A percentile compares a stretch with the other conserved stretches of the same genome.
These are phyloP conservation scores for Agrypnia vestita DNA, from an alignment of 1,140 invertebrate genomes.

Conservation along the genomic window DNA sequence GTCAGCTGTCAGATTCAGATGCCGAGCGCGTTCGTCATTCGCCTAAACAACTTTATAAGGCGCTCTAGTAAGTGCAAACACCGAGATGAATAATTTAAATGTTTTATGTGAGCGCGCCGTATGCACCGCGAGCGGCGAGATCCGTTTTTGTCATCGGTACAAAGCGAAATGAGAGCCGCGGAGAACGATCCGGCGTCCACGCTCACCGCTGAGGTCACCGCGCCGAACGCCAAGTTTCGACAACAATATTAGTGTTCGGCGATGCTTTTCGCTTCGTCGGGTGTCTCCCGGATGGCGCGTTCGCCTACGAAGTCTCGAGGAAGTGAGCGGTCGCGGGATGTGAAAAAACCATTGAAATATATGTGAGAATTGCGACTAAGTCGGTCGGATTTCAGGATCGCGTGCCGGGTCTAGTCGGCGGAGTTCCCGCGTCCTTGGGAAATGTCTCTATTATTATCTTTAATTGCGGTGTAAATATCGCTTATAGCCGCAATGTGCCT, in stretches of 20 bases:
- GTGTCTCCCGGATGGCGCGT: neutral
- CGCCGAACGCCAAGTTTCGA: constrained; percentile 15
- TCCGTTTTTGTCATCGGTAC: constrained; percentile 23
- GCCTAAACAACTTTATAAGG: no score
- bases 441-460: no score
- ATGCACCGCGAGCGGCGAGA: constrained; percentile 30
- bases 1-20: neutral
- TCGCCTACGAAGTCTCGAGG: constrained; percentile 3
- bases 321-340: neutral
- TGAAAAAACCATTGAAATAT: constrained; percentile 1
- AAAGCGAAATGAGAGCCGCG: constrained; percentile 19
- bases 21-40: neutral
- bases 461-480: no score
- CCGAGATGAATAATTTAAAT: constrained; percentile 7
- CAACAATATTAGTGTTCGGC: constrained; percentile 11
- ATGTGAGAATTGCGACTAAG: neutral
- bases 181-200: neutral
- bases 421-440: neutral
- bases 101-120: neutral
- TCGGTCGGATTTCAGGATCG: constrained; percentile 1
- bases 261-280: neutral
- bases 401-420: neutral
- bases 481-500: no score
- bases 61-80: neutral
- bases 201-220: constrained; percentile 21